Evolutionary conservation across 2,797 vertebrate species (phyloP).

Genomic region (Pangasius krempfi): DNA sequence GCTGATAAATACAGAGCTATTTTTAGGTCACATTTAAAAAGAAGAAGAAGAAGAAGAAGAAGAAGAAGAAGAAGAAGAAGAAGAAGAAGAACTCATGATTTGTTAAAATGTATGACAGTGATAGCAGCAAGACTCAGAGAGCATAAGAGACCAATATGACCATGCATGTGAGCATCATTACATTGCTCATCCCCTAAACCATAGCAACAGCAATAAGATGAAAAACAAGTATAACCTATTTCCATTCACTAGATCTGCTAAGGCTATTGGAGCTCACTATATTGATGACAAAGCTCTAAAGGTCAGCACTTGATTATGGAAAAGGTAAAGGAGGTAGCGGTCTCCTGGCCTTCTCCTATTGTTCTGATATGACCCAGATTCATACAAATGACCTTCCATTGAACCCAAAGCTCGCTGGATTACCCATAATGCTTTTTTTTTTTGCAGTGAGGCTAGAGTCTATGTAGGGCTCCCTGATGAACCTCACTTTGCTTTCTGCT

Average conservation of each 20-base stretch:
- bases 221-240: slow-evolving; percentile 22
- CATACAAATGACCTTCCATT: slow-evolving; percentile 60
- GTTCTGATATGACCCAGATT: slow-evolving; percentile 59
- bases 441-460: slow-evolving; percentile 23
- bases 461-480: slow-evolving; percentile 56
- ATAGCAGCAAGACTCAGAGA: slow-evolving; percentile 15
- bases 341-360: slow-evolving; percentile 12
- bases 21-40: slow-evolving; percentile 64
- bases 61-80: background rate
- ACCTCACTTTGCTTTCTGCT: slow-evolving; percentile 19
- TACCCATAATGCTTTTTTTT: slow-evolving; percentile 40
- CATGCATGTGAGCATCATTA: slow-evolving; percentile 15
- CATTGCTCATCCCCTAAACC: background rate
- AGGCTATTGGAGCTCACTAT: background rate
- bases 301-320: slow-evolving; percentile 21
- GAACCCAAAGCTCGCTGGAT: slow-evolving; percentile 65
- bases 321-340: slow-evolving; percentile 3
- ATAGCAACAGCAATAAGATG: slow-evolving; percentile 22
- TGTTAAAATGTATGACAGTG: slow-evolving; percentile 55
- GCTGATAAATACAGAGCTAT: slow-evolving; percentile 66
- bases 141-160: slow-evolving; percentile 8
- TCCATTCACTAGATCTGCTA: background rate
- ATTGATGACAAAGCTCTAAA: slow-evolving; percentile 10
- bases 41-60: background rate
- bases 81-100: slow-evolving; percentile 60